phyloP scores from a whole-genome alignment of 2,113 vertebrate genomes.

The Ovis aries region DNA sequence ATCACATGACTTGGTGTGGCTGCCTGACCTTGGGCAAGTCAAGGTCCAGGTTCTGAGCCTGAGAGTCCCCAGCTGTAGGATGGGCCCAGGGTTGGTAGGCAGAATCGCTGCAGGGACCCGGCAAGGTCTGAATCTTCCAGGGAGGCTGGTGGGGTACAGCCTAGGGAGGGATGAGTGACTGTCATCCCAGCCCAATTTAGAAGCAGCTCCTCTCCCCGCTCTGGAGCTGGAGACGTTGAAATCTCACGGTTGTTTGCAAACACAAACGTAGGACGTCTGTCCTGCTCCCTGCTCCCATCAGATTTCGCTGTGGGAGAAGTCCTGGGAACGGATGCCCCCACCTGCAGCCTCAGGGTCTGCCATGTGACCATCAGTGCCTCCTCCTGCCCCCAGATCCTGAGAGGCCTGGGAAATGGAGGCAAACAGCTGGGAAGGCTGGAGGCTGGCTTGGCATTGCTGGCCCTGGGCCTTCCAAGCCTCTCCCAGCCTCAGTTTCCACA shows the following conservation, averaged over 20 bases:
- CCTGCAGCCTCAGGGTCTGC: neutral
- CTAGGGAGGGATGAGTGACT: neutral
- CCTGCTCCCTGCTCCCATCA: neutral
- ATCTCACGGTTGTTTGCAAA: neutral
- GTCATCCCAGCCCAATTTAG: neutral
- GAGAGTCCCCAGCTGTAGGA: neutral
- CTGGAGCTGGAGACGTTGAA: neutral
- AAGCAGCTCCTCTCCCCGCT: neutral
- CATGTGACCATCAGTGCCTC: neutral
- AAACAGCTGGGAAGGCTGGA: neutral
- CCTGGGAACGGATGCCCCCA: neutral
- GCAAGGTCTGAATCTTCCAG: neutral
- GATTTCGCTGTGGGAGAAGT: neutral
- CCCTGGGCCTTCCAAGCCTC: neutral
- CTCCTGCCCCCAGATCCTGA: neutral
- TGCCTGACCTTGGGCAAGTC: neutral
- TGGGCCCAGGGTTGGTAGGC: neutral
- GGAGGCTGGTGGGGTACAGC: neutral
- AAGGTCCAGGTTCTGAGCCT: neutral
- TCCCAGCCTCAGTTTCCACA: neutral
- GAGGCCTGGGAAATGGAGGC: neutral
- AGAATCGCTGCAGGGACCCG: neutral
- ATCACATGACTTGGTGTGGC: rapidly evolving
- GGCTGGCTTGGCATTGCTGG: neutral
- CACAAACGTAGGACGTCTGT: neutral